A percentile compares a stretch with the other conserved stretches of the same genome.
Evolutionary conservation across 2,888 invertebrate genomes (phyloP).

Genomic region (Pristionchus japonicus): DNA sequence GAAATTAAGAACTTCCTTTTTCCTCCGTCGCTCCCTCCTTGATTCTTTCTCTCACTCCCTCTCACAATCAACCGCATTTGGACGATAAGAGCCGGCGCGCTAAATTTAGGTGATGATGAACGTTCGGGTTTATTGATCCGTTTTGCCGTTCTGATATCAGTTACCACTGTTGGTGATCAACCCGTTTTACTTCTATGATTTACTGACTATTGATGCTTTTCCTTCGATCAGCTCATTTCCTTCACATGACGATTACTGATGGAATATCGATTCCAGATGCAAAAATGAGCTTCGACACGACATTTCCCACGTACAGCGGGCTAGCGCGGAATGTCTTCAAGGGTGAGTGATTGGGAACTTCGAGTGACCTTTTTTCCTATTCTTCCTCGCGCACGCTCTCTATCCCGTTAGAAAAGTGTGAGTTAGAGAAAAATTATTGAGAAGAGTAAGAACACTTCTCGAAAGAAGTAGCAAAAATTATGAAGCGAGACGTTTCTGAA

Average conservation of each 20-base stretch:
- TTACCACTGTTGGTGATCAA: neutral
- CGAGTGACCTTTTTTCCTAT: too few relatives aligned
- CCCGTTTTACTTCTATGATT: neutral
- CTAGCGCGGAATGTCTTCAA: neutral
- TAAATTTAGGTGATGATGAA: neutral
- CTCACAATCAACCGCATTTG: neutral
- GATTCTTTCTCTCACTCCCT: neutral
- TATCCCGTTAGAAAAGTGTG: too few relatives aligned
- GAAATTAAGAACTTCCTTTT: neutral
- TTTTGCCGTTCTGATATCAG: neutral
- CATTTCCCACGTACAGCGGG: neutral
- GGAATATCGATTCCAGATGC: neutral
- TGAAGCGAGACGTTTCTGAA: too few relatives aligned
- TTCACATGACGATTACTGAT: neutral
- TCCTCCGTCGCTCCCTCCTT: neutral
- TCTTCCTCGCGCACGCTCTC: too few relatives aligned
- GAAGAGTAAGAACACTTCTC: too few relatives aligned
- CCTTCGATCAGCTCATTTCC: neutral
- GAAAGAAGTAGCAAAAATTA: too few relatives aligned
- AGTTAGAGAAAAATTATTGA: too few relatives aligned
- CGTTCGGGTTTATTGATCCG: neutral
- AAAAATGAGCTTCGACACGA: constrained; percentile 6
- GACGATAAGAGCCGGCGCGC: neutral
- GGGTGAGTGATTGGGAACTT: too few relatives aligned
- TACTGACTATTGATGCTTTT: too few relatives aligned